A percentile compares a stretch with the other conserved stretches of the same genome.
Conservation (phyloP, 2,888 invertebrate species). For the Uloborus plumipes region DNA sequence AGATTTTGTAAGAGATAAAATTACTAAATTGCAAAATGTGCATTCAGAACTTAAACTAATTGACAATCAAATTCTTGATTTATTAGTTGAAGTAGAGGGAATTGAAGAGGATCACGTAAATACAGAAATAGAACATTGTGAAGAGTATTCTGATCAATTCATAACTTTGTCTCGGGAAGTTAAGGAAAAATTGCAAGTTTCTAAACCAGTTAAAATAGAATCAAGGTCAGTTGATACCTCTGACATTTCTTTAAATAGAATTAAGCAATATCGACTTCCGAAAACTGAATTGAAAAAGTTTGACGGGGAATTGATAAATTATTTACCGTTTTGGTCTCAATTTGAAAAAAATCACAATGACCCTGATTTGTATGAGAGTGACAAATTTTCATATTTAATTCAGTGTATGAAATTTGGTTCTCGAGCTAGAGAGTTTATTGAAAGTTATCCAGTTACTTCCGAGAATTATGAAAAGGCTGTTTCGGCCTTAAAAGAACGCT, state of each 20-base stretch:
- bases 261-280: slow-evolving; percentile 57
- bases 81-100: not conserved
- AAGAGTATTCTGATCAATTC: slow-evolving; percentile 4
- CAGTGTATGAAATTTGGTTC: slow-evolving; percentile 18
- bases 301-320: slow-evolving; percentile 65
- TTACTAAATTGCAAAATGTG: not conserved
- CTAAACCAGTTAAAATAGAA: not conserved
- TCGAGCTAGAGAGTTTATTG: slow-evolving; percentile 16
- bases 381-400: slow-evolving; percentile 29
- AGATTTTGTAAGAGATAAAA: not conserved
- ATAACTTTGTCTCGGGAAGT: not conserved
- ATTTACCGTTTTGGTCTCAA: not conserved
- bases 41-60: not conserved
- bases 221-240: not conserved
- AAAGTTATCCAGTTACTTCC: slow-evolving; percentile 21
- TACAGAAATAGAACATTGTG: not conserved
- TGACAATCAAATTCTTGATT: slow-evolving; percentile 1
- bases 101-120: not conserved
- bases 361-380: slow-evolving; percentile 10
- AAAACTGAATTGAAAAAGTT: slow-evolving; percentile 66
- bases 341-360: slow-evolving; percentile 29
- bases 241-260: not conserved
- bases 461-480: slow-evolving; percentile 34
- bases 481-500: slow-evolving; percentile 11
- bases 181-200: not conserved